Evolutionary conservation across 2,888 invertebrate species (phyloP).

Genomic region (Epistrophella euchroma): DNA sequence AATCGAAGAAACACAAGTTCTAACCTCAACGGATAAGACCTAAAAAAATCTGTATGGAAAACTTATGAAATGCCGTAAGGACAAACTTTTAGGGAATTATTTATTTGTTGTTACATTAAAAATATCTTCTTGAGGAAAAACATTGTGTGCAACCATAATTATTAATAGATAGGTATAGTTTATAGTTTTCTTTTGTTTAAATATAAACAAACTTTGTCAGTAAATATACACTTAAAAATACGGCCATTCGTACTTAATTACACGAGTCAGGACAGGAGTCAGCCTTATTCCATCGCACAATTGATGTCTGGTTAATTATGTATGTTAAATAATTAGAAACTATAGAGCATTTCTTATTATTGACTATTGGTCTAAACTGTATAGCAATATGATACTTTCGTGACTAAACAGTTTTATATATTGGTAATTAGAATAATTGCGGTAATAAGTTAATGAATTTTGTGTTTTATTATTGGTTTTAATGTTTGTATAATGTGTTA

Average conservation of each 20-base stretch:
- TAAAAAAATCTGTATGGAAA: too few species aligned
- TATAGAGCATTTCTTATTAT: slow-evolving; percentile 15
- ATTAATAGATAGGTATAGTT: too few species aligned
- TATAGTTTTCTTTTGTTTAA: slow-evolving; percentile 27
- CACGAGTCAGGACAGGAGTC: slow-evolving; percentile 35
- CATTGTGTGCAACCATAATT: too few species aligned
- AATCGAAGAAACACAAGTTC: too few species aligned
- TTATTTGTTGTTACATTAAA: too few species aligned
- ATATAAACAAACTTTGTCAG: slow-evolving; percentile 25
- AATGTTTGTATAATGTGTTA: slow-evolving; percentile 47
- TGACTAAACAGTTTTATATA: slow-evolving; percentile 68
- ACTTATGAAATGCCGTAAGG: too few species aligned
- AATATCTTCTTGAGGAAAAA: too few species aligned
- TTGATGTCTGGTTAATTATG: slow-evolving; percentile 68
- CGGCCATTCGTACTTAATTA: slow-evolving; percentile 64
- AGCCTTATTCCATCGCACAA: slow-evolving; percentile 53
- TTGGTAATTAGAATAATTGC: slow-evolving; percentile 73
- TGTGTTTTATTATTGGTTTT: slow-evolving; percentile 65
- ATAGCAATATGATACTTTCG: slow-evolving; percentile 36
- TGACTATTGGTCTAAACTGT: not conserved
- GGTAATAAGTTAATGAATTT: slow-evolving; percentile 73
- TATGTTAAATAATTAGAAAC: slow-evolving; percentile 60
- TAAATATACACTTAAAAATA: slow-evolving; percentile 63
- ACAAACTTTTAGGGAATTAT: too few species aligned
- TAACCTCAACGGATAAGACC: too few species aligned